Percentiles rank a stretch among this genome's conserved stretches.
phyloP scores from a whole-genome alignment of 1,140 invertebrate species.

The Zelostemma sp. region DNA sequence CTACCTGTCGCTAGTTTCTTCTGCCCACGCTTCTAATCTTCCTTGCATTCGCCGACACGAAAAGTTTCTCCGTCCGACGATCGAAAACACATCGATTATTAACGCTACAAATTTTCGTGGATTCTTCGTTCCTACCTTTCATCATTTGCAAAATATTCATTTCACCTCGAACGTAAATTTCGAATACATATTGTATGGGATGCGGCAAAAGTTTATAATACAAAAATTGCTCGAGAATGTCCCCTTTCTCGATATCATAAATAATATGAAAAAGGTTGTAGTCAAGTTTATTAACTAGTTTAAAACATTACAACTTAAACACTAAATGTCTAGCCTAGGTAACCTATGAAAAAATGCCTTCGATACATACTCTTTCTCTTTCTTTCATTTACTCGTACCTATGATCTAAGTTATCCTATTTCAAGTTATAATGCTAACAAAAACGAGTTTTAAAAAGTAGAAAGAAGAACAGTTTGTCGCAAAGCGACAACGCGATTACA shows the following conservation, averaged over 20 bases:
- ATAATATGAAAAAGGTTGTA: slow-evolving; percentile 59
- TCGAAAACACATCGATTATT: too few relatives aligned
- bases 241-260: too few relatives aligned
- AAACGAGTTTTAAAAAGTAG: too few relatives aligned
- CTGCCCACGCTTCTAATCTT: slow-evolving; percentile 47
- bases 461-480: too few relatives aligned
- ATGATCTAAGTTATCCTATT: not conserved
- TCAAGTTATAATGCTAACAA: not conserved
- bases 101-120: too few relatives aligned
- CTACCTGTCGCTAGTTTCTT: slow-evolving; percentile 60
- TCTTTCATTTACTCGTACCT: slow-evolving; percentile 7
- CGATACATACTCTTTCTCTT: slow-evolving; percentile 36
- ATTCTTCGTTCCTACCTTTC: too few relatives aligned
- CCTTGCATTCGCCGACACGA: slow-evolving; percentile 22
- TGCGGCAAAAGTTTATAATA: slow-evolving; percentile 19
- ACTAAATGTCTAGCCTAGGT: slow-evolving; percentile 58
- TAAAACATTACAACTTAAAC: slow-evolving; percentile 66
- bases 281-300: slow-evolving; percentile 67
- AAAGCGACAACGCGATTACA: too few relatives aligned
- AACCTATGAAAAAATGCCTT: slow-evolving; percentile 57
- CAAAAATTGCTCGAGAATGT: too few relatives aligned
- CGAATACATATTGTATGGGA: too few relatives aligned
- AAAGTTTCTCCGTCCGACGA: not conserved
- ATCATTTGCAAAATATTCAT: too few relatives aligned
- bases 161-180: too few relatives aligned